Evolutionary conservation across 2,888 invertebrate species (phyloP), one percentile per base, ranked within the genome.

Genomic region (Choreutis nemorana): DNA sequence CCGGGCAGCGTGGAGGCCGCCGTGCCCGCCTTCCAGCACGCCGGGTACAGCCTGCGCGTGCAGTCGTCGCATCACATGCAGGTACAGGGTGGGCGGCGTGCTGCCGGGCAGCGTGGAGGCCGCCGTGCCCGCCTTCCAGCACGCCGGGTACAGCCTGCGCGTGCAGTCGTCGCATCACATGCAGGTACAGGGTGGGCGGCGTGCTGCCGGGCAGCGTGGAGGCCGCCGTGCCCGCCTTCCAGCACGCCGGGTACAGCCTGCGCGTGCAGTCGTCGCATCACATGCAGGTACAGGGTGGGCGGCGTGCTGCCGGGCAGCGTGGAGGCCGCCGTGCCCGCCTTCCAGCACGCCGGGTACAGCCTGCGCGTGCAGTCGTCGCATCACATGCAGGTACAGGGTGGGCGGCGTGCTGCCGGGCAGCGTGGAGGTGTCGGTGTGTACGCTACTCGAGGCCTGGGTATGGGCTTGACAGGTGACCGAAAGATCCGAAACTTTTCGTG

Each of bases 281-380:
- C 0, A 58, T 85, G 87, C 8, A 77, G 81, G 28, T 96, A 92
- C 59, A 70, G 73, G 14, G 91, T 96, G 54, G 75, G 79, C 29
- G 88, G 94, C 37, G 84, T 97, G 20, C 72, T 91, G 28, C 94
- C 96, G 1, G 96, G 96, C 21, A 87, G 86, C 36, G 96, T 95
- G 54, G 86, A 88, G 60, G 66, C 94, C 3, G 83, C 85, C 0
- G 83, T 96, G 30, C 77, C 83, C 3, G 81, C 84, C 8, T 94
- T 97, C 55, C 56, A 80, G 12, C 94, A 95, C 57, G 87, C 82
- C 20, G 97, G 96, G 1, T 94, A 89, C 57, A 82, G 83, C 25
- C 81, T 94, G 6, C 32, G 38, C 2, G 36, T 78, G 7, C 73
- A 68, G 33, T 44, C 68, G 3, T 61, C 68, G 23, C 78, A 80